These are phyloP conservation scores for Trissolcus japonicus DNA, from an alignment of 2,888 invertebrate genomes.

Conservation along the genomic window DNA sequence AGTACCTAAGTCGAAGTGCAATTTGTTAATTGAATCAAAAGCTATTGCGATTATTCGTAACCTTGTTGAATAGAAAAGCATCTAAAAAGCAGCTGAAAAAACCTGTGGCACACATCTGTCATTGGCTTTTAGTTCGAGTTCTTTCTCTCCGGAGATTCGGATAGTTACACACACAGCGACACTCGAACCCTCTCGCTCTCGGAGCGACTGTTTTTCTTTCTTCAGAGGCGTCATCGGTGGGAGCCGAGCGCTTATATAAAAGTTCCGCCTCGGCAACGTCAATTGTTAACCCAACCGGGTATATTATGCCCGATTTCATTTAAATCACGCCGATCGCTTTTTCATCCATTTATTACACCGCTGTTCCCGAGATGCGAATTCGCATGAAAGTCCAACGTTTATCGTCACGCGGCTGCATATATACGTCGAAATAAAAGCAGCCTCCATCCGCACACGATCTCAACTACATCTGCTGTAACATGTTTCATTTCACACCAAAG, in stretches of 20 bases:
- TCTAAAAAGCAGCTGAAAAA: conserved; percentile 7
- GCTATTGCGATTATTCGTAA: conserved; percentile 29
- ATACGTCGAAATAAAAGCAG: conserved; percentile 33
- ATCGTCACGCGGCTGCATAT: conserved; percentile 32
- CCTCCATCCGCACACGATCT: conserved; percentile 38
- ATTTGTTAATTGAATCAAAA: conserved; percentile 26
- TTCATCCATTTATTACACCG: conserved; percentile 39
- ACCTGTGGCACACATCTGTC: conserved; percentile 20
- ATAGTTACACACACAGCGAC: conserved; percentile 17
- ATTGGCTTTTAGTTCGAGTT: conserved; percentile 42
- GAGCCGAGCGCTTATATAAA: conserved; percentile 13
- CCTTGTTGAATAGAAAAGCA: neutral
- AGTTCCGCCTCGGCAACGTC: conserved; percentile 32
- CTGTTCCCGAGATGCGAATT: conserved; percentile 38
- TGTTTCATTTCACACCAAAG: conserved; percentile 52
- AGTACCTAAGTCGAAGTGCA: neutral
- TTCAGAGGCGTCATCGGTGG: conserved; percentile 6
- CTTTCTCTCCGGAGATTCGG: conserved; percentile 31
- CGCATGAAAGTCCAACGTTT: conserved; percentile 40
- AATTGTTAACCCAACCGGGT: conserved; percentile 36
- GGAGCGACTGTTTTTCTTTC: conserved; percentile 17
- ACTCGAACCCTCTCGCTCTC: neutral
- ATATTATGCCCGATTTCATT: conserved; percentile 44
- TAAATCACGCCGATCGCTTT: conserved; percentile 50
- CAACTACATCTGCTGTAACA: conserved; percentile 50